These are phyloP conservation scores for Erythrocebus patas DNA, from an alignment of 2,113 vertebrate species.

Conservation along the genomic window DNA sequence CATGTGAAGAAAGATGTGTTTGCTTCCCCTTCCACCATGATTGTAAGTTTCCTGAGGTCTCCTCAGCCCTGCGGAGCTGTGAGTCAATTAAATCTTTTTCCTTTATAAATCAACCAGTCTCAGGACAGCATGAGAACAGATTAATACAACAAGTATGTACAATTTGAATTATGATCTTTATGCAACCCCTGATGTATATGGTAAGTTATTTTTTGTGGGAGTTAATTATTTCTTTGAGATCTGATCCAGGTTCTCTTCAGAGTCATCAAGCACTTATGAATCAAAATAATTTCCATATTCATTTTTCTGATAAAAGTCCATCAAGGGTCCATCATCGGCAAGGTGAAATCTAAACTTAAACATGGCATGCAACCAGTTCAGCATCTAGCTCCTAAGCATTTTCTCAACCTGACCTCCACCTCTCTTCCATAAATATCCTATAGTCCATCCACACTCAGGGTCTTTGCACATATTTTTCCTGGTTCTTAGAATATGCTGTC, in stretches of 20 bases:
- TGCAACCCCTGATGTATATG: background rate
- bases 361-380: background rate
- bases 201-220: background rate
- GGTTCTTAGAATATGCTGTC: background rate
- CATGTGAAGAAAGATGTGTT: too few relatives aligned
- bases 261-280: background rate
- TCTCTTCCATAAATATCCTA: background rate
- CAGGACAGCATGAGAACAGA: too few relatives aligned
- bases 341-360: background rate
- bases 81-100: too few relatives aligned
- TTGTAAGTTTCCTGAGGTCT: too few relatives aligned
- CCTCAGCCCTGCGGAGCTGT: too few relatives aligned
- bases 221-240: background rate
- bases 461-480: background rate
- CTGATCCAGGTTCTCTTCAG: background rate
- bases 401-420: background rate
- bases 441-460: background rate
- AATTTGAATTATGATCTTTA: background rate
- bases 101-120: too few relatives aligned
- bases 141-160: too few relatives aligned
- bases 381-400: background rate
- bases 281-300: background rate
- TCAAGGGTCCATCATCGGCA: background rate
- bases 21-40: too few relatives aligned
- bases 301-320: background rate